Evolutionary conservation across 1,140 invertebrate genomes (phyloP), one percentile per base, ranked within the genome.

Genomic region (Phortica variegata): DNA sequence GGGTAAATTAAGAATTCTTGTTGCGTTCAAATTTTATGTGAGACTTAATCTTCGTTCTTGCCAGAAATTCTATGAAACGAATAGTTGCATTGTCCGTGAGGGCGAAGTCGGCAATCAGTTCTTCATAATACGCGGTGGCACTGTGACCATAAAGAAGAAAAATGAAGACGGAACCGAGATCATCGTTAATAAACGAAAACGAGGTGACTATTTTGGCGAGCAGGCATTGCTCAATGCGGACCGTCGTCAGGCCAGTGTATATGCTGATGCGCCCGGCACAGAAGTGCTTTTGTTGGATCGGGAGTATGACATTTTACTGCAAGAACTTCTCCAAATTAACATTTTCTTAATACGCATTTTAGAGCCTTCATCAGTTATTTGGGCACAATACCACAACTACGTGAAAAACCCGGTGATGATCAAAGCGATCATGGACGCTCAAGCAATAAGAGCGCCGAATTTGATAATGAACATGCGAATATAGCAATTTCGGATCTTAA

Each of bases 51-150:
- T 31, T 15, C 2, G 19, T 13, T 31, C 33, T 29, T 7, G 20
- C 2, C 15, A 74, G 71, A 74, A 71, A 73, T 74, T 73, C 44
- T 97, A 92, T 75, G 83, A 86, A 39, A 82, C 88, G 16, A 91
- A 88, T 7, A 88, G 89, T 1, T 86, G 86, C 56, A 94, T 98
- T 49, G 87, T 98, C n/a, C 79, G 89, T 7, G 91, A 98, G 78
- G 95, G 94, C 0, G 93, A 95, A 38, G 83, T 84, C 47, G 94
- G 95, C 3, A 93, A 98, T 73, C 95, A 94, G 58, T 98, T 98
- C 77, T 98, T 91, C 71, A 95, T 98, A 48, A 95, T 98, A 49
- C 87, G 91, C 47, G 89, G 89, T 15, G 95, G 95, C 10, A 88
- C 86, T 52, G 93, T 95, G 18, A 83, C 85, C 43, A 85, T 91